Evolutionary conservation across 2,113 vertebrate species (phyloP), one percentile per base, ranked within the genome.

Genomic region (Chroicocephalus ridibundus): DNA sequence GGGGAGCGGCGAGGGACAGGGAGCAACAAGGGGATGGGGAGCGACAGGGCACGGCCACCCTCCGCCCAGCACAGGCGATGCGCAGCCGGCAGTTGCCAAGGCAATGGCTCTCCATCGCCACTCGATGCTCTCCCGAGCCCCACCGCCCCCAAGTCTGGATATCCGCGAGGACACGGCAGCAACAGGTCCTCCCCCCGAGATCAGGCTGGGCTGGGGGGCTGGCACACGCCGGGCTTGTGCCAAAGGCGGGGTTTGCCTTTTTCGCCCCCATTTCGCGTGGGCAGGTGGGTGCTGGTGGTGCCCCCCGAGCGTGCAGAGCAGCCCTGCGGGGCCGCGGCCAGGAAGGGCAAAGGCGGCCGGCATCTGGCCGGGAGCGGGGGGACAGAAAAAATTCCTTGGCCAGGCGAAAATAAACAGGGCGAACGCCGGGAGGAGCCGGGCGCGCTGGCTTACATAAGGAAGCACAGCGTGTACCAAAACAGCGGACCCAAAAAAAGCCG

Each of bases 401-500:
- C 91, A 98, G 98, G 98, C 97, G 93, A 98, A 98, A 98, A 98
- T 98, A 98, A 98, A 98, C 98, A 98, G 98, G 98, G 98, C 97
- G 97, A 98, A 94, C 97, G 98, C 98, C 98, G 98, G 97, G 98
- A 98, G 98, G 99, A 98, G 98, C 98, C 97, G 98, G 97, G 99
- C 98, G 98, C 98, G 98, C 98, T 97, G 92, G 95, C 98, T 99
- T 99, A 99, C 98, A 98, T 99, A 99, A 99, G 99, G 98, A 98
- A 98, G 99, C 98, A 99, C 99, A 98, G 97, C 94, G 95, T 98
- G 99, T 98, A 98, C 98, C 98, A 98, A 99, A 99, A 99, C 98
- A 98, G 98, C 98, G 97, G 98, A 97, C 98, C 98, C 98, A 95
- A 99, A 98, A 99, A 98, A 98, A 98, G 98, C 98, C 94, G 91